Conservation (phyloP, 2,888 invertebrate species). For the Amblyjoppa fuscipennis region DNA sequence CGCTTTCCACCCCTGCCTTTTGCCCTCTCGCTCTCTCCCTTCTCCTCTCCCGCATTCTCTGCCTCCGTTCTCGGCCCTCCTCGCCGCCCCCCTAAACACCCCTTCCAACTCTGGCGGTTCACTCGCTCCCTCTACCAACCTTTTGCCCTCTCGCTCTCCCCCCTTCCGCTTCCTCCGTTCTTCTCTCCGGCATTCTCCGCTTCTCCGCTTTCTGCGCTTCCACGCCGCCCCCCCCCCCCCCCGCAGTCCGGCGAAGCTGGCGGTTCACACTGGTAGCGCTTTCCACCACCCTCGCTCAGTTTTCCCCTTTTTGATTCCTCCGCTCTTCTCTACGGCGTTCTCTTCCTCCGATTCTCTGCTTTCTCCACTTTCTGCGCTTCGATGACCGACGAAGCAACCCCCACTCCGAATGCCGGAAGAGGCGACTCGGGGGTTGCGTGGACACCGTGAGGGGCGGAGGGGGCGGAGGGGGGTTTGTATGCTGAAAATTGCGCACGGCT, state of each 20-base stretch:
- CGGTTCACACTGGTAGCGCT: too few species aligned
- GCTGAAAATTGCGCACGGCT: slow-evolving; percentile 32
- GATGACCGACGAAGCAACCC: background rate
- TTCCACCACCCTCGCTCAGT: too few species aligned
- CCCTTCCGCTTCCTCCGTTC: background rate
- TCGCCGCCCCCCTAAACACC: too few species aligned
- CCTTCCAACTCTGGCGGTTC: too few species aligned
- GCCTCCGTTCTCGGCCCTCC: background rate
- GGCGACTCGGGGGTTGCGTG: background rate
- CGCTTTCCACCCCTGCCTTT: background rate
- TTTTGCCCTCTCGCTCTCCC: background rate
- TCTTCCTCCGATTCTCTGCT: slow-evolving; percentile 14
- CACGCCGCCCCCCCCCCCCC: too few species aligned
- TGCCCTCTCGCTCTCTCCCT: background rate
- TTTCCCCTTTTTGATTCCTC: background rate
- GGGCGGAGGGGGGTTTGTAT: slow-evolving; percentile 8
- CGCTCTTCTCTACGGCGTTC: background rate
- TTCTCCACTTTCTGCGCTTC: slow-evolving; percentile 13
- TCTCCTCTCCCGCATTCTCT: slow-evolving; percentile 65
- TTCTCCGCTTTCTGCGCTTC: too few species aligned
- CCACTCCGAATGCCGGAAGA: background rate
- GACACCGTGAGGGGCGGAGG: background rate
- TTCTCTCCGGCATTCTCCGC: too few species aligned
- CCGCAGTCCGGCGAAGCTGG: too few species aligned
- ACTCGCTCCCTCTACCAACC: too few species aligned